These are phyloP conservation scores for Nannoperca australis DNA, from an alignment of 2,797 vertebrate species.

Conservation along the genomic window DNA sequence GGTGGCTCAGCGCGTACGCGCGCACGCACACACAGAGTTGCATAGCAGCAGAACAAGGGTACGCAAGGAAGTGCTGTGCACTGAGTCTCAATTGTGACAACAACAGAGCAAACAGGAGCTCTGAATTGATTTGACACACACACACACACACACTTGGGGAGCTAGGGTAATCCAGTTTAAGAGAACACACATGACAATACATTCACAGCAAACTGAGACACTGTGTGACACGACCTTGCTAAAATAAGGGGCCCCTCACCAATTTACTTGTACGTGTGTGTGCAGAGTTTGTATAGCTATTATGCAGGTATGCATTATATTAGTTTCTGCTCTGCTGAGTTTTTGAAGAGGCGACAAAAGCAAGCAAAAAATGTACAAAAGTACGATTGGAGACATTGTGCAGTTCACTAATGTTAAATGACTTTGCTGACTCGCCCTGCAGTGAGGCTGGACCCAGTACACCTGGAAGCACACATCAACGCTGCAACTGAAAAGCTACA, in stretches of 20 bases:
- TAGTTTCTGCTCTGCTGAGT: background rate
- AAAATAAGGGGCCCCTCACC: slow-evolving; percentile 63
- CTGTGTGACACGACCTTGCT: slow-evolving; percentile 60
- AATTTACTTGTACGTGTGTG: slow-evolving; percentile 33
- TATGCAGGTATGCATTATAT: background rate
- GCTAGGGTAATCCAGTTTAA: slow-evolving; percentile 60
- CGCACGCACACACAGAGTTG: slow-evolving; percentile 27
- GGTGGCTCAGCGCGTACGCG: slow-evolving; percentile 7
- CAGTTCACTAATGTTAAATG: background rate
- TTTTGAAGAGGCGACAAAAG: background rate
- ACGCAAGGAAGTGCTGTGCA: slow-evolving; percentile 56
- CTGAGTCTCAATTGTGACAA: slow-evolving; percentile 57
- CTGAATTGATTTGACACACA: slow-evolving; percentile 59
- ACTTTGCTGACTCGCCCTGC: background rate
- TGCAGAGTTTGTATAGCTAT: slow-evolving; percentile 4
- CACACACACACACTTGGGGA: slow-evolving; percentile 18
- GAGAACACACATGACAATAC: slow-evolving; percentile 36
- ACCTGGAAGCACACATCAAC: background rate
- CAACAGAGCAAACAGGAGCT: slow-evolving; percentile 61
- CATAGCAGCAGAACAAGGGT: slow-evolving; percentile 58
- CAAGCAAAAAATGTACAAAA: background rate
- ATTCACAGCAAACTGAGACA: slow-evolving; percentile 75
- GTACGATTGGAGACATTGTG: background rate
- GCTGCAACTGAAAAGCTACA: background rate
- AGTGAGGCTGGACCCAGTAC: background rate